Base-by-base conservation (phyloP, 2,113 vertebrate species). In the Muscicapa adusta region DNA sequence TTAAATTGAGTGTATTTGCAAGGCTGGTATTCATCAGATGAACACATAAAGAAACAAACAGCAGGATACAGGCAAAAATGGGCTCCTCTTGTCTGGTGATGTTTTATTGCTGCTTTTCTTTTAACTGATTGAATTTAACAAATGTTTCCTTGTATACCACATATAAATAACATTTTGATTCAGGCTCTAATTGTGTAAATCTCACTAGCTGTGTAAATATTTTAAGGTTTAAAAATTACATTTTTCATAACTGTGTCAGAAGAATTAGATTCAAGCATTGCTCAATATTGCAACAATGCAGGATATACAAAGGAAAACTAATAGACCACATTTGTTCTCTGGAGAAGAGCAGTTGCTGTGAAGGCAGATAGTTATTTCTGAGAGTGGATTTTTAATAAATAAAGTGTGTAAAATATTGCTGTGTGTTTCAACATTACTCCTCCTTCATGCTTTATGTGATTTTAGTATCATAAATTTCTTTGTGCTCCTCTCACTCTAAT, bases 241-340 rank as follows among this genome's bases (percentile, higher is more conserved):
- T 96, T 89, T 95, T 95, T 93, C 91, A 93, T 75, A 92, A 85
- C 84, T 16, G 16, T 33, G 66, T 62, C 91, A 85, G 62, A 76
- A 94, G 90, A 78, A 94, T 94, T 95, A 88, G 74, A 90, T 94
- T 92, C 85, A 83, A 77, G 54, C 60, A 38, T 88, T 88, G 81
- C 79, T 93, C 66, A 70, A 36, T 75, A 51, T 91, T 79, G 61
- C 91, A 89, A 65, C 76, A 81, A 58, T 60, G 61, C 54, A 78
- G 88, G 54, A 33, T 72, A 34, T 62, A 78, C 56, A 92, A 85
- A 92, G 24, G 58, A 90, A 95, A 91, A 75, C 91, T 85, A 95
- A 96, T 92, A 91, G 88, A 75, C 38, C 51, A 20, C 45, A 50
- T 93, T 79, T 89, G 36, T 85, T 83, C 70, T 79, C 91, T 61